Evolutionary conservation across 2,888 invertebrate genomes (phyloP).

Genomic region (Ephialtes manifestator): DNA sequence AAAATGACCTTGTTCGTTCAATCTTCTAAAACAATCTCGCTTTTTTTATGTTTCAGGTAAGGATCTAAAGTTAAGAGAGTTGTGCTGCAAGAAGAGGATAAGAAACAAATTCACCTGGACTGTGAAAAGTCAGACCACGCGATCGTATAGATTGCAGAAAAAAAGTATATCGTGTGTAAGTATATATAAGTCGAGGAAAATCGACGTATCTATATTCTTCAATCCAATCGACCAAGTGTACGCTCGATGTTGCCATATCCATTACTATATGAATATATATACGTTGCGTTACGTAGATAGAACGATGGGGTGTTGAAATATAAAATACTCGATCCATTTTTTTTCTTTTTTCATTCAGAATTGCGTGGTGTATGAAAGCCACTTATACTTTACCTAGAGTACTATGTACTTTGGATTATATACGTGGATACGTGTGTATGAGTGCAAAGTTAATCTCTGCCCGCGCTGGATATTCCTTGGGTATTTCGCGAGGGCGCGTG

Average conservation of each 20-base stretch:
- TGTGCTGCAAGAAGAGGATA: not conserved
- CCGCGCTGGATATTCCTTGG: slow-evolving; percentile 19
- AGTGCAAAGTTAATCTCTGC: not conserved
- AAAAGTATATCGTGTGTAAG: not conserved
- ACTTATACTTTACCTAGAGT: not conserved
- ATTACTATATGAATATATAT: not conserved
- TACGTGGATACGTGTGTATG: not conserved
- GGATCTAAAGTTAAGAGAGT: slow-evolving; percentile 24
- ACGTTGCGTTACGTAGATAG: not conserved
- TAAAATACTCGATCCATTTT: not conserved
- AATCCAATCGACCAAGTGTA: slow-evolving; percentile 18
- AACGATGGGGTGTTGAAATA: slow-evolving; percentile 12
- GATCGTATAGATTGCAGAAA: not conserved
- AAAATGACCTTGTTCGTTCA: not conserved
- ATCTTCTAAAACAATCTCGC: slow-evolving; percentile 38
- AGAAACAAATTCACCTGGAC: not conserved
- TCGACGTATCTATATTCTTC: not conserved
- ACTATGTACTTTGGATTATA: slow-evolving; percentile 1
- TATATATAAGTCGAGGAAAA: not conserved
- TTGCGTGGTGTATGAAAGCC: not conserved
- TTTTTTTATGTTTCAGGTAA: slow-evolving; percentile 64
- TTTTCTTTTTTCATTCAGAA: slow-evolving; percentile 12
- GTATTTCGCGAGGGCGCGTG: slow-evolving; percentile 6
- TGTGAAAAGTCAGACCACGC: not conserved
- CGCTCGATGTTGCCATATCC: not conserved